A percentile compares a stretch with the other conserved stretches of the same genome.
Evolutionary conservation across 2,888 invertebrate species (phyloP).

Genomic region (Eudasyphora cyanicolor): DNA sequence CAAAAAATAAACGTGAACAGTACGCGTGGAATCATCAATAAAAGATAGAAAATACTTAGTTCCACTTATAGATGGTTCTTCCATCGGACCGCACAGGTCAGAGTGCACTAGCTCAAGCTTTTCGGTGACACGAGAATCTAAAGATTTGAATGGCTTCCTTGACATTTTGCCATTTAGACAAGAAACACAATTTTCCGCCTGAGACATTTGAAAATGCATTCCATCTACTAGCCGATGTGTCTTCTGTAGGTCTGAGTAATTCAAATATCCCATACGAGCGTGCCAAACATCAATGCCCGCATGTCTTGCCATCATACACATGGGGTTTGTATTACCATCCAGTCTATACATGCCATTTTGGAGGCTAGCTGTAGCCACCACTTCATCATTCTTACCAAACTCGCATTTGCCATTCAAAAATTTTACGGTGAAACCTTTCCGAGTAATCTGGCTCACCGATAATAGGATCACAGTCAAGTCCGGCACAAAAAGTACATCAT

Average conservation of each 20-base stretch:
- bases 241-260: conserved; percentile 22
- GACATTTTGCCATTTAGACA: conserved; percentile 28
- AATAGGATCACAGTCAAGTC: too few species aligned
- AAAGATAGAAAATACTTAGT: conserved; percentile 75
- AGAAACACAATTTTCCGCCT: neutral
- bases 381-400: neutral
- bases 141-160: neutral
- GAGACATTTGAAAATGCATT: neutral
- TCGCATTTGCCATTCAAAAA: too few species aligned
- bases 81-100: too few species aligned
- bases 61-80: conserved; percentile 72
- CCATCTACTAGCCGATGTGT: conserved; percentile 22
- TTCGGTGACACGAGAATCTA: neutral
- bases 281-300: conserved; percentile 57
- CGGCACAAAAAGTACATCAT: too few species aligned
- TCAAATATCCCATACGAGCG: conserved; percentile 63
- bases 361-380: conserved; percentile 16
- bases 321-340: neutral
- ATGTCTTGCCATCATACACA: conserved; percentile 18
- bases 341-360: conserved; percentile 31
- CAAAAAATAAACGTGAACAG: conserved; percentile 70
- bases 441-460: too few species aligned
- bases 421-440: too few species aligned
- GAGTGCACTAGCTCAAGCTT: neutral
- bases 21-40: conserved; percentile 73